Base-by-base conservation (phyloP, 2,888 invertebrate genomes). In the Eupithecia dodoneata region DNA sequence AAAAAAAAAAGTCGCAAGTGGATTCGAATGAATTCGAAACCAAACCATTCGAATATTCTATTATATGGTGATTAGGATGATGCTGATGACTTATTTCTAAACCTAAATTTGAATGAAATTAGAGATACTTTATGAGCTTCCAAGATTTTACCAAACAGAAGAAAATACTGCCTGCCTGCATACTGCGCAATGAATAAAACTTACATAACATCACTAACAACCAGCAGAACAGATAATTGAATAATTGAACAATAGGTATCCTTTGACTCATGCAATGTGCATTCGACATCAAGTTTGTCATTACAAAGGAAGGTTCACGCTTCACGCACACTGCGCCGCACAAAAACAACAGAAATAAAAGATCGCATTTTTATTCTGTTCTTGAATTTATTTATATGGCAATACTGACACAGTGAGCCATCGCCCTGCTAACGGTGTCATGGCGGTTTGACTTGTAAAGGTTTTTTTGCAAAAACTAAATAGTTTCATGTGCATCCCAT, bases 341-440 rank as follows among this genome's bases (percentile, higher is more conserved):
- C 66, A 71, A 7, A 47, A 41, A 52, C 71, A 65, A 65, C 55
- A 41, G 41, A 65, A 41, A 12, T 41, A 65, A 13, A 12, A 65
- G 1, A 66, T 0, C 13, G 7, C 30, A 63, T 13, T 66, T 69
- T 45, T 70, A 9, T 45, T 45, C n/a, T 18, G 12, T 30, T 49
- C 18, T 5, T 13, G 49, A 75, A 59, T 74, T 69, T 75, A 81
- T 84, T 82, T 80, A 76, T 81, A 84, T 92, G 90, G 94, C 92
- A 94, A 93, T 89, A 93, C 89, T 85, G 82, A 82, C 83, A 87
- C 87, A 92, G 92, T 94, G 94, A 95, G 95, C 95, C 95, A 95
- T 95, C 95, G 95, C 95, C 95, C 95, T 92, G 94, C 90, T 94
- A 94, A 93, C 94, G 92, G 95, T 95, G 95, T 95, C 95, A 95